These are phyloP conservation scores for Neosilurus hyrtlii DNA, from an alignment of 2,797 vertebrate genomes.

Conservation along the genomic window DNA sequence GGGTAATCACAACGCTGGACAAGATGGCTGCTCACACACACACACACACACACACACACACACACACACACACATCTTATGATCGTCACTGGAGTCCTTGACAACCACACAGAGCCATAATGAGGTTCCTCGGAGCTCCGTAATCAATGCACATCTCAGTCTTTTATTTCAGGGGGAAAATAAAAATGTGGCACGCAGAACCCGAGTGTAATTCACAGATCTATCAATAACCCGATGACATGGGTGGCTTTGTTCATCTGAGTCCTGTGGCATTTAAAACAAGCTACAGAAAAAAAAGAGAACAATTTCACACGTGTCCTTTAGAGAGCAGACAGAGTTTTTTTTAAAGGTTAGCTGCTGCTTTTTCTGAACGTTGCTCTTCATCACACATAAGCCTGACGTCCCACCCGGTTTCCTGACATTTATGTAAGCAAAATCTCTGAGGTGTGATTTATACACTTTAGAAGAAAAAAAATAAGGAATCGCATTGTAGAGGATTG, in stretches of 20 bases:
- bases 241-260: not conserved
- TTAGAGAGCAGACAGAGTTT: slow-evolving; percentile 9
- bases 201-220: not conserved
- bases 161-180: not conserved
- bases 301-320: slow-evolving; percentile 4
- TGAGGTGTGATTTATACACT: not conserved
- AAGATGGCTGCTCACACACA: slow-evolving; percentile 22
- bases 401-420: slow-evolving; percentile 15
- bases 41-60: not conserved
- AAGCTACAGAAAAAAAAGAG: slow-evolving; percentile 1
- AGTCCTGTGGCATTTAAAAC: slow-evolving; percentile 36
- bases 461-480: not conserved
- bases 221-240: slow-evolving; percentile 16
- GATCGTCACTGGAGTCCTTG: slow-evolving; percentile 11
- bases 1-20: slow-evolving; percentile 9
- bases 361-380: slow-evolving; percentile 5
- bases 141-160: not conserved
- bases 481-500: too few relatives aligned
- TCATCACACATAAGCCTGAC: slow-evolving; percentile 22
- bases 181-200: not conserved
- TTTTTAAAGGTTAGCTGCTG: slow-evolving; percentile 27
- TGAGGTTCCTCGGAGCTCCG: slow-evolving; percentile 5
- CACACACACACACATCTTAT: not conserved
- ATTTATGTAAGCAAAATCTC: slow-evolving; percentile 32
- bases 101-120: not conserved